Base-by-base conservation (phyloP, 2,113 vertebrate genomes). In the Solea senegalensis region DNA sequence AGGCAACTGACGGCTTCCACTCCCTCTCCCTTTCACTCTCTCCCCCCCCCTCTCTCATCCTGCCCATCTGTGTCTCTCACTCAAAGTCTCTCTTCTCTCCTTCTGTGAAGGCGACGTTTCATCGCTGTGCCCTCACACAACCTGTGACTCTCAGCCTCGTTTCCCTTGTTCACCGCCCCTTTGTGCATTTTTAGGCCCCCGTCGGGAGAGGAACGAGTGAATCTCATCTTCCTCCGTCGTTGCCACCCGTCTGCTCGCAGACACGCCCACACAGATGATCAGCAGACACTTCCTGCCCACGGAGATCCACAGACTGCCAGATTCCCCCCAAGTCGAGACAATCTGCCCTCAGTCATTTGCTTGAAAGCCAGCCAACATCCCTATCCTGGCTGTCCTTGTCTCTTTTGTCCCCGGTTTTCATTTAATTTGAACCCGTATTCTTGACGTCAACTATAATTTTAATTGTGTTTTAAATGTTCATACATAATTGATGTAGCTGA, bases 221-320 rank as follows among this genome's bases (percentile, higher is more conserved):
- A 63, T 26, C 69, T 72, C 71, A 64, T 78, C 81, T 65, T 65
- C 41, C 48, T 41, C 54, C 54, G 13, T 54, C 52, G 11, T 11
- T 65, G 65, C 82, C 79, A 68, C 78, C 84, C 64, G 71, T 82
- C 78, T 74, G 60, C 66, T 34, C 14, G 58, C 60, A 70, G 86
- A 86, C 85, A 88, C 89, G 68, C 86, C 85, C 81, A 78, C 86
- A 59, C 85, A 81, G 84, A 92, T 86, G 88, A 89, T 81, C 89
- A 88, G 75, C 82, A 85, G 86, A 85, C 82, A 89, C 76, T 87
- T 89, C 82, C 88, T 88, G 76, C 74, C 73, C 84, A 72, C 53
- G 79, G 68, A 81, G 74, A 66, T 68, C 78, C 72, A 74, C 8
- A 0, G 63, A 65, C 82, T 89, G 85, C 85, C 86, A 89, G 65